Evolutionary conservation across 2,797 vertebrate genomes (phyloP).

Genomic region (Peromyscus nudipes): DNA sequence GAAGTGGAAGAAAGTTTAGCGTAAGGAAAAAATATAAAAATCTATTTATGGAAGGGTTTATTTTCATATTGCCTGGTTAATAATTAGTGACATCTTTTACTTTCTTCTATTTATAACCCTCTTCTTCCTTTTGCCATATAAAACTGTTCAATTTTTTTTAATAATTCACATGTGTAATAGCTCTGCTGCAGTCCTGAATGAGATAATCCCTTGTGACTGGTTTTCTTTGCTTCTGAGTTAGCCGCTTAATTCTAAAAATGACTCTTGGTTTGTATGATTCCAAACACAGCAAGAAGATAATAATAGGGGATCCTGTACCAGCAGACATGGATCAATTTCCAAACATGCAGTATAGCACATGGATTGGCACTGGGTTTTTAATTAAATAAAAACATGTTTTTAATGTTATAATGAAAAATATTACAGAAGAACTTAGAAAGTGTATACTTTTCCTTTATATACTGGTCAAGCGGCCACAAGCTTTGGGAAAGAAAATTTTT

Average conservation of each 20-base stretch:
- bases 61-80: slow-evolving; percentile 76
- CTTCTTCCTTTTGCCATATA: slow-evolving; percentile 47
- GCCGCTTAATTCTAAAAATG: slow-evolving; percentile 78
- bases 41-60: slow-evolving; percentile 72
- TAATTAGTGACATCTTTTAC: slow-evolving; percentile 72
- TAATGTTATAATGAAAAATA: slow-evolving; percentile 24
- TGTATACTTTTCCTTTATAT: not conserved
- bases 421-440: not conserved
- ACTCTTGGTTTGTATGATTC: slow-evolving; percentile 60
- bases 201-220: slow-evolving; percentile 56
- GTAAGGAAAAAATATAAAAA: slow-evolving; percentile 72
- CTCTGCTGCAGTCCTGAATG: slow-evolving; percentile 15
- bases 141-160: slow-evolving; percentile 61
- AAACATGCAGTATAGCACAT: not conserved
- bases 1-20: slow-evolving; percentile 73
- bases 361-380: not conserved
- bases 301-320: slow-evolving; percentile 37
- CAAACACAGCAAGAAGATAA: slow-evolving; percentile 67
- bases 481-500: not conserved
- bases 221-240: slow-evolving; percentile 72
- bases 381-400: slow-evolving; percentile 57
- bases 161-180: slow-evolving; percentile 70
- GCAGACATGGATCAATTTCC: slow-evolving; percentile 5
- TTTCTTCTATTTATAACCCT: slow-evolving; percentile 75
- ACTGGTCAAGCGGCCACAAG: not conserved